These are phyloP conservation scores for Zeugodacus cucurbitae DNA, from an alignment of 1,140 invertebrate species.

Conservation along the genomic window DNA sequence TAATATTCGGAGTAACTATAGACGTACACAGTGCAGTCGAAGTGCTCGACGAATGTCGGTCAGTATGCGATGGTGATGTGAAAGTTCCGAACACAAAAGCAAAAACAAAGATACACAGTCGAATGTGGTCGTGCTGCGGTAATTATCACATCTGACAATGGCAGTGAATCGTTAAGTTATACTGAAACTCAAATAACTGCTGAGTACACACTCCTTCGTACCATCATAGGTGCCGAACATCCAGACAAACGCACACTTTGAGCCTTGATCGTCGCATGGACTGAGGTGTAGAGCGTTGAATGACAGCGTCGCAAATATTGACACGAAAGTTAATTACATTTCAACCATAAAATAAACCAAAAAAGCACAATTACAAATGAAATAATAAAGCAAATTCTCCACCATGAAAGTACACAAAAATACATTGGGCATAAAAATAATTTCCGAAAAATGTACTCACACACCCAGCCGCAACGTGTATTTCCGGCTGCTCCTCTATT, in stretches of 20 bases:
- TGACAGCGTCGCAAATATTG: no score
- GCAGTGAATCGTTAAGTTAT: not conserved
- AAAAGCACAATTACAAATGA: not conserved
- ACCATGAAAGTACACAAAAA: not conserved
- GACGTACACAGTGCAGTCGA: no score
- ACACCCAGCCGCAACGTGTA: not conserved
- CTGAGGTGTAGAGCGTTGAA: no score
- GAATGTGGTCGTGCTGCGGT: not conserved
- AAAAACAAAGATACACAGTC: no score
- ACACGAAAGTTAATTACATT: no score
- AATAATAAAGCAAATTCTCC: not conserved
- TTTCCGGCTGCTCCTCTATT: no score
- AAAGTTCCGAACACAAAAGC: not conserved
- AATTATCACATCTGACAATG: slow-evolving; percentile 3
- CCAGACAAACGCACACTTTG: not conserved
- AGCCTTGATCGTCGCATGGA: no score
- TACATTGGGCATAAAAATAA: not conserved
- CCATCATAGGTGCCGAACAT: not conserved
- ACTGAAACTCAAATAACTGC: not conserved
- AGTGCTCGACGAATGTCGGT: no score
- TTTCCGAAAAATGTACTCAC: not conserved
- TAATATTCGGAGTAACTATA: no score
- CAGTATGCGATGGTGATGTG: not conserved
- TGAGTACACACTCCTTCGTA: not conserved
- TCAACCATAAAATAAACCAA: not conserved